Evolutionary conservation across 2,888 invertebrate genomes (phyloP).

Genomic region (Drosophila greeni): DNA sequence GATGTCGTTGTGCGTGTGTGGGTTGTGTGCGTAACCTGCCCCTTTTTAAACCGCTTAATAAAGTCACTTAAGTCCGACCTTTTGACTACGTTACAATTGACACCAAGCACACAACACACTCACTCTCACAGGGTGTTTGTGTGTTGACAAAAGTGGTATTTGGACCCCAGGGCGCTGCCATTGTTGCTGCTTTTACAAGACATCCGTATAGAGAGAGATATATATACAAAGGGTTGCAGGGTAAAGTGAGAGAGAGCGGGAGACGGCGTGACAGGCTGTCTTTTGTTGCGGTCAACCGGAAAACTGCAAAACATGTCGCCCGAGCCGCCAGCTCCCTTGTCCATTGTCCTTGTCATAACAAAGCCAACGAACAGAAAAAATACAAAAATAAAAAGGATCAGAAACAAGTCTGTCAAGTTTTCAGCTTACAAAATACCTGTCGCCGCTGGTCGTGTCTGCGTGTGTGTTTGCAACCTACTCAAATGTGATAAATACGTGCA

Average conservation of each 20-base stretch:
- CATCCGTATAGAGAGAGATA: neutral
- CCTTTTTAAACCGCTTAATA: conserved; percentile 75
- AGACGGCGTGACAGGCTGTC: conserved; percentile 77
- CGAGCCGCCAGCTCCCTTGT: conserved; percentile 48
- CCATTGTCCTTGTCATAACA: conserved; percentile 58
- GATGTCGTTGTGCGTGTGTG: neutral
- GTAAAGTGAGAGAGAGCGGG: neutral
- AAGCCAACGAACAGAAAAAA: conserved; percentile 25
- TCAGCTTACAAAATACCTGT: conserved; percentile 71
- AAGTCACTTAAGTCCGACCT: conserved; percentile 75
- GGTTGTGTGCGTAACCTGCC: conserved; percentile 36
- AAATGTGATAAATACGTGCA: conserved; percentile 69
- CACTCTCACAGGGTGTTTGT: conserved; percentile 38
- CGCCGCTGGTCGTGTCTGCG: conserved; percentile 45
- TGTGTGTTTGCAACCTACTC: conserved; percentile 43
- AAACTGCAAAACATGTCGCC: conserved; percentile 76
- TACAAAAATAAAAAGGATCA: conserved; percentile 62
- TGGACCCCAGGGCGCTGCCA: conserved; percentile 60
- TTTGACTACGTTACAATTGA: conserved; percentile 68
- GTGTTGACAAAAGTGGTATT: conserved; percentile 59
- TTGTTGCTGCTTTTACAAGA: conserved; percentile 63
- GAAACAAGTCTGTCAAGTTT: conserved; percentile 77
- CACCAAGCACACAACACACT: conserved; percentile 34
- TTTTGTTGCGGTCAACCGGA: conserved; percentile 78
- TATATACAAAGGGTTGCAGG: conserved; percentile 8